A percentile compares a stretch with the other conserved stretches of the same genome.
phyloP scores from a whole-genome alignment of 2,797 vertebrate species.

The Poeciliopsis turneri region DNA sequence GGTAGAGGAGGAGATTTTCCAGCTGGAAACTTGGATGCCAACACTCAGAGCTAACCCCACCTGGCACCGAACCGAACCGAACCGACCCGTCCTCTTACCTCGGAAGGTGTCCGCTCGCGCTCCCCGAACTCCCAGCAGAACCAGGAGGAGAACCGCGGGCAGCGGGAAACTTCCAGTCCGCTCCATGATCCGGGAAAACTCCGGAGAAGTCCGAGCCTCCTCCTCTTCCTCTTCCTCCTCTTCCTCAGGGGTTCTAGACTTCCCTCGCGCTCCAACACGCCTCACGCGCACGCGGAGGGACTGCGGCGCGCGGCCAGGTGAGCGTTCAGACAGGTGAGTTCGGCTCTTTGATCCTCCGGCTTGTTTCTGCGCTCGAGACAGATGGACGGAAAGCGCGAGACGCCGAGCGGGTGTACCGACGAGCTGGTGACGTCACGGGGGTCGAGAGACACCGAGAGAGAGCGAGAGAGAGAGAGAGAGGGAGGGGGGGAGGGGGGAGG shows the following conservation, averaged over 20 bases:
- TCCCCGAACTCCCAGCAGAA: slow-evolving; percentile 34
- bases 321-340: slow-evolving; percentile 6
- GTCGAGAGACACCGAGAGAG: slow-evolving; percentile 25
- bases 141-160: slow-evolving; percentile 29
- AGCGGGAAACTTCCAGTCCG: slow-evolving; percentile 56
- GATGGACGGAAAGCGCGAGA: slow-evolving; percentile 18
- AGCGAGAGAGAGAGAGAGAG: neutral
- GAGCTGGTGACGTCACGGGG: slow-evolving; percentile 53
- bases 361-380: slow-evolving; percentile 31
- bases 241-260: neutral
- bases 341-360: slow-evolving; percentile 11
- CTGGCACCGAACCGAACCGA: neutral
- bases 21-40: slow-evolving; percentile 67
- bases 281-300: slow-evolving; percentile 1
- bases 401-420: slow-evolving; percentile 28
- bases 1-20: slow-evolving; percentile 46
- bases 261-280: slow-evolving; percentile 14
- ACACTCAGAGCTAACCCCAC: slow-evolving; percentile 15
- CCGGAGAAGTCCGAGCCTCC: slow-evolving; percentile 29
- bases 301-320: slow-evolving; percentile 5
- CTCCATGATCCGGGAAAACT: slow-evolving; percentile 57
- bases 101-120: slow-evolving; percentile 52
- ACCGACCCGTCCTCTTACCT: slow-evolving; percentile 37
- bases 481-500: no score
- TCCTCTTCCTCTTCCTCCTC: slow-evolving; percentile 4